A percentile compares a stretch with the other conserved stretches of the same genome.
Conservation (phyloP, 2,113 vertebrate genomes). For the Holacanthus passer region DNA sequence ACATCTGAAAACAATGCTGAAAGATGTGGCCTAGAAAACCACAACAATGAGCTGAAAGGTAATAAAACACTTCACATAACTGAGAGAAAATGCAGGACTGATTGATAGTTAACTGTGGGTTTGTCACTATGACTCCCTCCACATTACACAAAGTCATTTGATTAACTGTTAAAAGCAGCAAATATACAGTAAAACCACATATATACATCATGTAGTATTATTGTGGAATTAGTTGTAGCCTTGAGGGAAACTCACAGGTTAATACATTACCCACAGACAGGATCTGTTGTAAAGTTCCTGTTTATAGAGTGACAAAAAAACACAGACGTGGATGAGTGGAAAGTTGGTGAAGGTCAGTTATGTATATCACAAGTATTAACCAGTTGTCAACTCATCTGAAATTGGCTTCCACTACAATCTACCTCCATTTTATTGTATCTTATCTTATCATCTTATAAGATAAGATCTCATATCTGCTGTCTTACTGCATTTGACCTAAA, state of each 20-base stretch:
- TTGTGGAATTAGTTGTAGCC: not conserved
- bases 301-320: slow-evolving; percentile 1
- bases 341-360: not conserved
- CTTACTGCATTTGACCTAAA: too few species aligned
- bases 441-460: not conserved
- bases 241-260: not conserved
- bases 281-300: not conserved
- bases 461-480: not conserved
- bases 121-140: too few species aligned
- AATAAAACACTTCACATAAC: not conserved
- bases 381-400: not conserved
- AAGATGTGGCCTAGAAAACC: not conserved
- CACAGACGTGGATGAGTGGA: not conserved
- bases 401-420: too few species aligned
- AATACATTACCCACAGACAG: not conserved
- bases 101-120: not conserved
- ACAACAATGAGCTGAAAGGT: not conserved
- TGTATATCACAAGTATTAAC: not conserved
- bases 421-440: not conserved
- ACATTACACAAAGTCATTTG: too few species aligned
- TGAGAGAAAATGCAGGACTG: not conserved
- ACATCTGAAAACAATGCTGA: too few species aligned
- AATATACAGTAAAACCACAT: not conserved
- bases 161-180: too few species aligned
- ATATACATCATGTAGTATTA: not conserved